phyloP scores from a whole-genome alignment of 2,797 vertebrate genomes.

The Aphelocoma californica region DNA sequence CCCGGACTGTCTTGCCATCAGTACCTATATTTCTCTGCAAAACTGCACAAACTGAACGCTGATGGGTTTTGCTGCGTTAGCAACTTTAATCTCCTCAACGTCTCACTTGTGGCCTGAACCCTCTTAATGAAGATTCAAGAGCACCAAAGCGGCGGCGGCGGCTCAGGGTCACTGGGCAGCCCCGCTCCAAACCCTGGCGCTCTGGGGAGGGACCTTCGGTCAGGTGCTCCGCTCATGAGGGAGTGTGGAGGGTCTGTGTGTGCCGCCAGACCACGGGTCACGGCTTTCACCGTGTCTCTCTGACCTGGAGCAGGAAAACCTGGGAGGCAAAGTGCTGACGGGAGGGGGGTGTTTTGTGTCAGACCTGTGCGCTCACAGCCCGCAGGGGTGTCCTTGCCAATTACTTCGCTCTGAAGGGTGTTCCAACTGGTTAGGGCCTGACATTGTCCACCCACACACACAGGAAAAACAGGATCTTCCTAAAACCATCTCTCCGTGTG shows the following conservation, averaged over 20 bases:
- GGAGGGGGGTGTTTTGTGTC: not conserved
- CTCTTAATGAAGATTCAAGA: not conserved
- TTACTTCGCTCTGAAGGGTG: not conserved
- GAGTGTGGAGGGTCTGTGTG: not conserved
- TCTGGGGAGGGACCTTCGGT: not conserved
- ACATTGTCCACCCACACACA: not conserved
- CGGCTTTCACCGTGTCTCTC: not conserved
- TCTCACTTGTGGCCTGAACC: not conserved
- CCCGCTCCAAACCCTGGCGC: not conserved
- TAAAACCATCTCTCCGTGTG: not conserved
- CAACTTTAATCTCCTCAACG: not conserved
- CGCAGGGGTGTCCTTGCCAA: not conserved
- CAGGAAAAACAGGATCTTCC: not conserved
- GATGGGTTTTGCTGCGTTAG: not conserved
- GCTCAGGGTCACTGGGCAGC: not conserved
- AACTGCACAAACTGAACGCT: not conserved
- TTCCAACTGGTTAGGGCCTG: not conserved
- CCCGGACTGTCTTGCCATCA: not conserved
- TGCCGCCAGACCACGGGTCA: not conserved
- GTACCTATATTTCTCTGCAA: not conserved
- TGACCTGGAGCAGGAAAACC: not conserved
- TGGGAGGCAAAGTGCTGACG: not conserved
- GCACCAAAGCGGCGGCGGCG: not conserved
- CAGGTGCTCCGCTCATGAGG: not conserved
- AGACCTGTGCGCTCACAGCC: not conserved